Conservation (phyloP, 2,113 vertebrate species). For the Balaeniceps rex region DNA sequence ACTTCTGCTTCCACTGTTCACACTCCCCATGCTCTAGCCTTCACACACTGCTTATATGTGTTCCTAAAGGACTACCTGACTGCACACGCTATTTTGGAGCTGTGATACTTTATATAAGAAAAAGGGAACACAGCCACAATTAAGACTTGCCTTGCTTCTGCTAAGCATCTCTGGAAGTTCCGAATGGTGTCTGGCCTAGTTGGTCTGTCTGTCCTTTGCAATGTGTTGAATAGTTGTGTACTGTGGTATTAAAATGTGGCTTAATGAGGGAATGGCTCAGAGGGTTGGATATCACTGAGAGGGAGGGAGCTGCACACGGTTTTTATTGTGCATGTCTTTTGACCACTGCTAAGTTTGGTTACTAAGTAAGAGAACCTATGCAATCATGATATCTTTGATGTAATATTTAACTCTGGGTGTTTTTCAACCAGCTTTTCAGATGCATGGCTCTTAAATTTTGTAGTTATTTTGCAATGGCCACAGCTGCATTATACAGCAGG, state of each 20-base stretch:
- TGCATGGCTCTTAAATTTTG: constrained; percentile 45
- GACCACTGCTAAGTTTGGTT: constrained; percentile 22
- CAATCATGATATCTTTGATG: constrained; percentile 70
- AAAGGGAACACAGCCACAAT: constrained; percentile 49
- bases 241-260: background rate
- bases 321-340: constrained; percentile 53
- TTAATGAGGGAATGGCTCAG: constrained; percentile 55
- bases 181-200: constrained; percentile 20
- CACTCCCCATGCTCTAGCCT: background rate
- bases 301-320: background rate
- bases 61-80: background rate
- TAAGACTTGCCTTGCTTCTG: constrained; percentile 33
- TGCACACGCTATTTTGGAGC: background rate
- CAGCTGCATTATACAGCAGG: constrained; percentile 49
- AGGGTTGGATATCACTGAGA: background rate
- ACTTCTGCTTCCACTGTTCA: constrained; percentile 35
- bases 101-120: background rate
- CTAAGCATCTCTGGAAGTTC: constrained; percentile 42
- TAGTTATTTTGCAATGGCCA: constrained; percentile 4
- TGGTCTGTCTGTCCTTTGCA: constrained; percentile 21
- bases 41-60: background rate
- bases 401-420: background rate
- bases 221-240: constrained; percentile 14
- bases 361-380: constrained; percentile 46
- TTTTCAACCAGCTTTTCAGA: constrained; percentile 23